Base-by-base conservation (phyloP, 1,140 invertebrate species). In the honey bee (Apis mellifera) region DNA sequence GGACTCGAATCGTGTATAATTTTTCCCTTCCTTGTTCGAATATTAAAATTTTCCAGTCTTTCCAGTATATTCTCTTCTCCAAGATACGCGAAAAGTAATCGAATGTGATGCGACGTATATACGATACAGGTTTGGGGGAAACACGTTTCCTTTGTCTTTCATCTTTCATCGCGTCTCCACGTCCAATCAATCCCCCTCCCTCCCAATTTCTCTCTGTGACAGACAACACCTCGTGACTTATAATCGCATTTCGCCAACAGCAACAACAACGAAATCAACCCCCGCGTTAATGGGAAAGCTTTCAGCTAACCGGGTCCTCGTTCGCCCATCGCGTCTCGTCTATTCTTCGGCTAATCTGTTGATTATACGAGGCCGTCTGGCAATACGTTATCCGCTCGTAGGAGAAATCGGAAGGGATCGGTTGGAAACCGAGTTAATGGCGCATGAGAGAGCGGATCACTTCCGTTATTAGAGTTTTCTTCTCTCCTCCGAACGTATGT, bases 291-390 rank as follows among this genome's bases (percentile, higher is more conserved):
- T 94, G 94, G 90, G 89, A 91, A 94, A 90, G 94, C 94, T 94
- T 94, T 94, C 94, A 94, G 93, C 94, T 94, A 93, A 94, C 93
- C 91, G 91, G 91, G 88, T 83, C 90, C 90, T 83, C 89, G 89
- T 74, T 86, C 81, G 64, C 86, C 84, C 87, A 88, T 89, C 87
- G 77, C 55, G 89, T 92, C 92, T 93, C 92, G 93, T 94, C 93
- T 92, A 94, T 94, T 93, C 91, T 88, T 90, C 89, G 91, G 90
- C 91, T 94, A 94, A 94, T 94, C 92, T 93, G 89, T 93, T 94
- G 93, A 94, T 94, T 94, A 94, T 94, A 94, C 94, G 91, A 90
- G 90, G 91, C 90, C 91, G 90, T 92, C 88, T 91, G 88, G 87
- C 86, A 91, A 93, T 93, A 92, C 90, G 91, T 93, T 94, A 94